Evolutionary conservation across 1,140 invertebrate species (phyloP).

Genomic region (Aphelenchoides besseyi): DNA sequence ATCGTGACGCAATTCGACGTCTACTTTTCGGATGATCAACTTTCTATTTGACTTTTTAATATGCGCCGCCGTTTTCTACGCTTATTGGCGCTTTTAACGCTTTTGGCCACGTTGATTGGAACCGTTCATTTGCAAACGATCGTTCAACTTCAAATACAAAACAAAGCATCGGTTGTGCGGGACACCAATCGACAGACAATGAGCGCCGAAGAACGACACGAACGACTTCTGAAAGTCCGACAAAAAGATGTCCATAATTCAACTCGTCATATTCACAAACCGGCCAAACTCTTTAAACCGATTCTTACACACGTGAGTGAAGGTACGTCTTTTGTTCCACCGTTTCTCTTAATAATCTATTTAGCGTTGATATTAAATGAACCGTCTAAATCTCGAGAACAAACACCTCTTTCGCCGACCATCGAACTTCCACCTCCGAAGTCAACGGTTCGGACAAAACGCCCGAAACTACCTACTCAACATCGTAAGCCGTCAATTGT

Average conservation of each 20-base stretch:
- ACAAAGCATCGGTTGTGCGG: background rate
- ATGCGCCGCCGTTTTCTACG: background rate
- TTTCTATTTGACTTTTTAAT: too few relatives aligned
- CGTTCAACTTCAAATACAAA: background rate
- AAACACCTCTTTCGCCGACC: background rate
- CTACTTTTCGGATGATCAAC: too few relatives aligned
- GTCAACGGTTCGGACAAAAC: background rate
- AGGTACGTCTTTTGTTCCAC: background rate
- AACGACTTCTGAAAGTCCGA: conserved; percentile 1
- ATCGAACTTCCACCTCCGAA: background rate
- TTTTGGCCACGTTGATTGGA: background rate
- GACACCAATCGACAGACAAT: background rate
- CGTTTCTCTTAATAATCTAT: background rate
- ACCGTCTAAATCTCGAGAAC: background rate
- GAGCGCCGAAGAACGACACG: background rate
- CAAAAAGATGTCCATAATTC: background rate
- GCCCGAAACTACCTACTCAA: background rate
- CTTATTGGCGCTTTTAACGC: background rate
- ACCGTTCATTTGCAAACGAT: background rate
- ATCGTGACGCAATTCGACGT: background rate
- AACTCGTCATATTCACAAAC: background rate
- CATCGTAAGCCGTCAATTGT: background rate
- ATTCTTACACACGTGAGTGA: background rate
- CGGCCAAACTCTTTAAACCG: background rate
- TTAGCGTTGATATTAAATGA: background rate